phyloP scores from a whole-genome alignment of 2,888 invertebrate species.

The Euclidia mi region DNA sequence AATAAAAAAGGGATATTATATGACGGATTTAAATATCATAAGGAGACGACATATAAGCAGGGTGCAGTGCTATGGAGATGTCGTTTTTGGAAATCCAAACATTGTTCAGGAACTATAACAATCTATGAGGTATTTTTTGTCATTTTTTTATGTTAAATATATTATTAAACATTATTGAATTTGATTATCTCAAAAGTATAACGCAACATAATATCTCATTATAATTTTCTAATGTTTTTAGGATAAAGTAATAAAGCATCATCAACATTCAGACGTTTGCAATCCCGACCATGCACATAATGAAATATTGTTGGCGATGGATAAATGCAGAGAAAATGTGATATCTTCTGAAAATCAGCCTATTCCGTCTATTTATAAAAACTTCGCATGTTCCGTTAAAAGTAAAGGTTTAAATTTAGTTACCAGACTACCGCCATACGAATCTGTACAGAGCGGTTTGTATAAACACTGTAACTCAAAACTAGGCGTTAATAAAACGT shows the following conservation, averaged over 20 bases:
- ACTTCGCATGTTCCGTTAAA: no score
- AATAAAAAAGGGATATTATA: conserved; percentile 2
- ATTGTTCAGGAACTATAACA: conserved; percentile 4
- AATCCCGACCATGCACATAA: conserved; percentile 8
- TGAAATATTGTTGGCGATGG: conserved; percentile 8
- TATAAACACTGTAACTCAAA: no score
- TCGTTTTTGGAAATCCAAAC: conserved; percentile 1
- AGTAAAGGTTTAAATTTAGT: no score
- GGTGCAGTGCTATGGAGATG: not conserved
- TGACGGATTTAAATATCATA: conserved; percentile 4
- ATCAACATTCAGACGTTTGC: conserved; percentile 6
- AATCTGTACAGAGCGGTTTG: no score
- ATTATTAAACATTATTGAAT: no score
- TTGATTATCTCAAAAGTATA: no score
- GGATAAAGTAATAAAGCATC: conserved; percentile 8
- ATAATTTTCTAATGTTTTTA: not conserved
- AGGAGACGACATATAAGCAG: conserved; percentile 1
- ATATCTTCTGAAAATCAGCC: not conserved
- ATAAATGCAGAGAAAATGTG: conserved; percentile 8
- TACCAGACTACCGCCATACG: no score
- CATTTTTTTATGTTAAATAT: no score
- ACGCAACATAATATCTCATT: no score
- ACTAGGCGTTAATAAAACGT: not conserved
- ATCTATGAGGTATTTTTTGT: not conserved
- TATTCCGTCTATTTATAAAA: no score